Percentiles rank a stretch among this genome's conserved stretches.
Conservation (phyloP, 2,113 vertebrate genomes). For the Lepus timidus region DNA sequence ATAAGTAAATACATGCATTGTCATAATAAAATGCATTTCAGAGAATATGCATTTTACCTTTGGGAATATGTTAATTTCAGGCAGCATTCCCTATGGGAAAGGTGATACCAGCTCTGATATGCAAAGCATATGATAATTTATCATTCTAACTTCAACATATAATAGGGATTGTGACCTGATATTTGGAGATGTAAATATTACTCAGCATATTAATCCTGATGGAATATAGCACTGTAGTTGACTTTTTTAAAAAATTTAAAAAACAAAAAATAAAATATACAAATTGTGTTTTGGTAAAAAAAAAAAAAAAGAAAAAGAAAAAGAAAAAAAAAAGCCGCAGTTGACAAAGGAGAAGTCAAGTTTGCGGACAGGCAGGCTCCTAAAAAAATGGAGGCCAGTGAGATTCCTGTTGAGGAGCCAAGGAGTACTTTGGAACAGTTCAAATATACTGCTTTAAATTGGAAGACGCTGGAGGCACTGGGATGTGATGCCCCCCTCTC, state of each 20-base stretch:
- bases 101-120: conserved; percentile 93
- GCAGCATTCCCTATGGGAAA: conserved; percentile 93
- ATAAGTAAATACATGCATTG: conserved; percentile 89
- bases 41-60: conserved; percentile 92
- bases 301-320: too few species aligned
- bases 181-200: conserved; percentile 93
- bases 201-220: conserved; percentile 90
- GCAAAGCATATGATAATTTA: conserved; percentile 93
- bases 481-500: conserved; percentile 87
- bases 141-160: conserved; percentile 92
- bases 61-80: conserved; percentile 92
- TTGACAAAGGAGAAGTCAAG: conserved; percentile 87
- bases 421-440: conserved; percentile 86
- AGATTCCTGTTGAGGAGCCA: conserved; percentile 88
- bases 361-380: conserved; percentile 85
- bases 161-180: conserved; percentile 93
- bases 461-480: conserved; percentile 89
- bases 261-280: conserved; percentile 68
- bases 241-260: conserved; percentile 82
- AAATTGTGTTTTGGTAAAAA: conserved; percentile 87
- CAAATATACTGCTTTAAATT: conserved; percentile 89
- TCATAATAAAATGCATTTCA: conserved; percentile 91
- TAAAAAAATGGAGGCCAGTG: conserved; percentile 82
- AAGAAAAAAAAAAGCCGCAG: conserved; percentile 79
- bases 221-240: conserved; percentile 90